Percentiles rank a stretch among this genome's conserved stretches.
phyloP scores from a whole-genome alignment of 2,113 vertebrate genomes.

The Hyperoodon ampullatus region DNA sequence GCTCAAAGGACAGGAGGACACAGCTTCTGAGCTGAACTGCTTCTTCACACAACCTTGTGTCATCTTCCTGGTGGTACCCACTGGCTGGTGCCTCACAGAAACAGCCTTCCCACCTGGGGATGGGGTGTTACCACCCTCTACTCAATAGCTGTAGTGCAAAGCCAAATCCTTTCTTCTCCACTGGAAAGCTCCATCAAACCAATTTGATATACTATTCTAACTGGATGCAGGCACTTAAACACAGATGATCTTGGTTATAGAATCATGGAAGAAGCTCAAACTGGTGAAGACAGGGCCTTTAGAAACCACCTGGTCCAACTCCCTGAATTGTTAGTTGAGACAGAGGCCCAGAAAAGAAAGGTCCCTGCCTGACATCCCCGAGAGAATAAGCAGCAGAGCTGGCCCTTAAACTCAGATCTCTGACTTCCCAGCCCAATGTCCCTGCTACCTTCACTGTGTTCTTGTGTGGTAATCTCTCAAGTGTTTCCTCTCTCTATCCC shows the following conservation, averaged over 20 bases:
- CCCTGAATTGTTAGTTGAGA: background rate
- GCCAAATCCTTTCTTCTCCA: background rate
- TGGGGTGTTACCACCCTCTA: background rate
- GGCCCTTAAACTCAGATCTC: background rate
- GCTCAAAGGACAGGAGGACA: background rate
- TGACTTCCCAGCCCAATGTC: background rate
- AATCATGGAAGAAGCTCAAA: background rate
- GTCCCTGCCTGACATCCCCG: background rate
- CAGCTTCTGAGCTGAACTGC: background rate
- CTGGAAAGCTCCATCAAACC: background rate
- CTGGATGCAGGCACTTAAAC: background rate
- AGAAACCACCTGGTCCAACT: background rate
- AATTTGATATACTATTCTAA: background rate
- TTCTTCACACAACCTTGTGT: background rate
- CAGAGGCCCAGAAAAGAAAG: background rate
- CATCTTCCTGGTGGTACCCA: background rate
- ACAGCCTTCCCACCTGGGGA: background rate
- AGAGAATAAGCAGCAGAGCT: background rate
- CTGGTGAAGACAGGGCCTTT: background rate
- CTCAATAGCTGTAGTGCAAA: background rate
- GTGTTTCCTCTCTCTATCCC: background rate
- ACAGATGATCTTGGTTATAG: background rate
- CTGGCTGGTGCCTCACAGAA: background rate
- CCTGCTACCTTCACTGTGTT: background rate
- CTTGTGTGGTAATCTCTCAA: background rate